These are phyloP conservation scores for Cetoscarus ocellatus DNA, from an alignment of 2,797 vertebrate species.

Conservation along the genomic window DNA sequence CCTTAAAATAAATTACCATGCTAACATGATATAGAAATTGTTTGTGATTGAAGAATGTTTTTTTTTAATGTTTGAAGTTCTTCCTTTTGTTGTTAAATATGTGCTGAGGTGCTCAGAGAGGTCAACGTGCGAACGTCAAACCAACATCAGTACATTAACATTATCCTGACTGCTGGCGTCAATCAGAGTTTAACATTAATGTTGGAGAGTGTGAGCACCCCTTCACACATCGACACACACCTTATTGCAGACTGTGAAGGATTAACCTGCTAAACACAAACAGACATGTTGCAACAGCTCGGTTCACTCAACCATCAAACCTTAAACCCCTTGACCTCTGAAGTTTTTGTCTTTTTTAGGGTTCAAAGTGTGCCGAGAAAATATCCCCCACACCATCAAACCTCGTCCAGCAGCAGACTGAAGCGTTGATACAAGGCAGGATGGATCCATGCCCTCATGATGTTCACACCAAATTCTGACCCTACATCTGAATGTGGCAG, in stretches of 20 bases:
- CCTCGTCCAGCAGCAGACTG: too few species aligned
- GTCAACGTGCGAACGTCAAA: not conserved
- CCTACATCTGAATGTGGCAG: too few species aligned
- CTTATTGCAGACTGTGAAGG: fast-evolving
- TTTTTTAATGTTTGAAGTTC: not conserved
- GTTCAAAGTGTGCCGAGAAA: too few species aligned
- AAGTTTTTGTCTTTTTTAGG: too few species aligned
- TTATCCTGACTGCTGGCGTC: not conserved
- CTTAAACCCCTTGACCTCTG: too few species aligned
- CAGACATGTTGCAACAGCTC: not conserved
- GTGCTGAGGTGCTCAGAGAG: not conserved
- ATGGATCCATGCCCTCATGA: too few species aligned
- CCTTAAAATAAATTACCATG: not conserved
- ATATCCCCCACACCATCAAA: too few species aligned
- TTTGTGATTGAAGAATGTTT: too few species aligned
- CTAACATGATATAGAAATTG: too few species aligned
- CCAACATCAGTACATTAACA: not conserved
- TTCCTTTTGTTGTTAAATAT: not conserved
- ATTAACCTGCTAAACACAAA: not conserved
- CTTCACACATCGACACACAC: not conserved
- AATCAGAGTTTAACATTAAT: constrained; percentile 13
- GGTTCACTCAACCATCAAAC: too few species aligned
- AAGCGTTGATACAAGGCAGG: too few species aligned
- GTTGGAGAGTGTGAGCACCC: not conserved
- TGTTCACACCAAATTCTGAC: too few species aligned